phyloP scores from a whole-genome alignment of 2,113 vertebrate genomes.

The Spermophilus dauricus region DNA sequence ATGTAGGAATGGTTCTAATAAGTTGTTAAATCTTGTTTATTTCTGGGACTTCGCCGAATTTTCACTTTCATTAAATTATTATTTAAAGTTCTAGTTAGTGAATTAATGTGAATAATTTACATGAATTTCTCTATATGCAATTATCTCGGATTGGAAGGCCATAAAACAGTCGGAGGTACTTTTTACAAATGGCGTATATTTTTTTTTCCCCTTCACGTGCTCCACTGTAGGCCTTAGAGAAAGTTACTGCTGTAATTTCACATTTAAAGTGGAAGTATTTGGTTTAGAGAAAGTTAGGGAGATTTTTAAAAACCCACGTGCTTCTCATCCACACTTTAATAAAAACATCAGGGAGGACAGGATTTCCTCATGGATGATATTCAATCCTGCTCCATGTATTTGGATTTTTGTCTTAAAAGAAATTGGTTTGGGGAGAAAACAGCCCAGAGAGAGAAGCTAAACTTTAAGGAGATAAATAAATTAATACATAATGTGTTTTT shows the following conservation, averaged over 20 bases:
- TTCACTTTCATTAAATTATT: constrained; percentile 77
- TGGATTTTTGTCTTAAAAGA: constrained; percentile 78
- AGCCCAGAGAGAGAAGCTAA: constrained; percentile 73
- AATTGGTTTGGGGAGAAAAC: constrained; percentile 67
- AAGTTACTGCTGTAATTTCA: constrained; percentile 65
- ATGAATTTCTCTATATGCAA: constrained; percentile 69
- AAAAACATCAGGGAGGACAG: constrained; percentile 51
- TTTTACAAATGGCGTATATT: constrained; percentile 71
- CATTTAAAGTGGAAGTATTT: constrained; percentile 72
- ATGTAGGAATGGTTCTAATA: constrained; percentile 49
- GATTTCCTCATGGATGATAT: constrained; percentile 54
- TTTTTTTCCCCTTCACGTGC: constrained; percentile 58
- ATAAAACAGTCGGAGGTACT: constrained; percentile 72
- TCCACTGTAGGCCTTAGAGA: constrained; percentile 44
- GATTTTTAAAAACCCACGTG: background rate
- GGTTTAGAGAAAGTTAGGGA: constrained; percentile 44
- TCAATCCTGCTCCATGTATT: constrained; percentile 39
- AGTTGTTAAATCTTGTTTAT: constrained; percentile 77
- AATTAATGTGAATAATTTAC: constrained; percentile 78
- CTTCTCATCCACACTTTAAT: constrained; percentile 49
- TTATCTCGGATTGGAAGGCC: constrained; percentile 56
- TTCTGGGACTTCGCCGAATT: constrained; percentile 64
- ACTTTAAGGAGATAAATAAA: constrained; percentile 81
- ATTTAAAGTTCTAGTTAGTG: constrained; percentile 82
- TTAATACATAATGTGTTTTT: constrained; percentile 74